Conservation (phyloP, 1,140 invertebrate genomes). For the Caerostris darwini region DNA sequence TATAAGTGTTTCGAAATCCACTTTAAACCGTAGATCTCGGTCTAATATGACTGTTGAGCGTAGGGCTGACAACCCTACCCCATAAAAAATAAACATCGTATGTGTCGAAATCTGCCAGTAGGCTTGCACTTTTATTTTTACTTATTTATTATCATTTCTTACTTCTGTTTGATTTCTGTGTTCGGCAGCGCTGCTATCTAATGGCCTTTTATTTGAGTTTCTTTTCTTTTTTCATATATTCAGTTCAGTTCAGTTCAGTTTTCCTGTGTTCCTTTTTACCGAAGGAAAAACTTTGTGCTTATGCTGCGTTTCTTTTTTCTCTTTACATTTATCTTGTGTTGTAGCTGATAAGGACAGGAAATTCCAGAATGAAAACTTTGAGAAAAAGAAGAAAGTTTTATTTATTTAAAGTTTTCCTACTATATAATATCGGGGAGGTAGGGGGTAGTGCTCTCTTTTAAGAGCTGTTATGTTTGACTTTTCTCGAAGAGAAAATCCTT, state of each 20-base stretch:
- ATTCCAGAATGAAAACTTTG: constrained; percentile 35
- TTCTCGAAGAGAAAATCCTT: background rate
- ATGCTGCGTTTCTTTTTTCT: background rate
- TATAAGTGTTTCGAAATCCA: too few species aligned
- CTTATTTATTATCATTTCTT: constrained; percentile 43
- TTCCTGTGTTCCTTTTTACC: too few species aligned
- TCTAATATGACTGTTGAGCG: too few species aligned
- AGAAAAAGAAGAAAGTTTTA: constrained; percentile 11
- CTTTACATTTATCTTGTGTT: constrained; percentile 51
- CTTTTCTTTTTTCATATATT: background rate
- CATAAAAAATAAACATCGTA: too few species aligned
- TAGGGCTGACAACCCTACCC: too few species aligned
- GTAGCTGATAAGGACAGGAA: constrained; percentile 53
- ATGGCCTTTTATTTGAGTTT: constrained; percentile 43
- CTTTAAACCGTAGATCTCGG: too few species aligned
- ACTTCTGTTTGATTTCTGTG: constrained; percentile 12
- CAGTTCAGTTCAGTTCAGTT: too few species aligned
- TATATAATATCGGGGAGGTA: background rate
- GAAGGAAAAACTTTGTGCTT: background rate
- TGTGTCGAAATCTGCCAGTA: too few species aligned
- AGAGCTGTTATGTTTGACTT: constrained; percentile 8
- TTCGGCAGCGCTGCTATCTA: constrained; percentile 32
- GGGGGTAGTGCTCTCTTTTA: background rate
- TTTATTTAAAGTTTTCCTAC: constrained; percentile 53
- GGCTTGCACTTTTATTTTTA: constrained; percentile 3